A percentile compares a stretch with the other conserved stretches of the same genome.
Conservation (phyloP, 2,113 vertebrate genomes). For the Cephalopholis sonnerati region DNA sequence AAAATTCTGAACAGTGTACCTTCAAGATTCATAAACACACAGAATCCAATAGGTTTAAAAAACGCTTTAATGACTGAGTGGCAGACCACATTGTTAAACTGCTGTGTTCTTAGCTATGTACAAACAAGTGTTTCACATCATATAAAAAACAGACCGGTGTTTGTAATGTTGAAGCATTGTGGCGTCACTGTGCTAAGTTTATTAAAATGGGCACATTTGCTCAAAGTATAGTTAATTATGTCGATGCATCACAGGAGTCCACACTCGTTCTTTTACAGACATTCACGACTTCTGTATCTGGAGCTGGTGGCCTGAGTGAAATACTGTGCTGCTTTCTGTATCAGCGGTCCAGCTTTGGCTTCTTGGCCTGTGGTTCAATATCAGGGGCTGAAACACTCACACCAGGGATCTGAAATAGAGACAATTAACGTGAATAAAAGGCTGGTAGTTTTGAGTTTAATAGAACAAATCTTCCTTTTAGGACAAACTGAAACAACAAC, state of each 20-base stretch:
- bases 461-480: background rate
- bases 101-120: background rate
- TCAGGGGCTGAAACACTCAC: conserved; percentile 78
- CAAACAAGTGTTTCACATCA: background rate
- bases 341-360: conserved; percentile 87
- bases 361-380: conserved; percentile 88
- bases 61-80: conserved; percentile 31
- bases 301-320: background rate
- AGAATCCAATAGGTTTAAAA: background rate
- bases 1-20: too few relatives aligned
- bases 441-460: background rate
- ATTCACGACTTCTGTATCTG: background rate
- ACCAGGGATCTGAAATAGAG: conserved; percentile 86
- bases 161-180: background rate
- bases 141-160: background rate
- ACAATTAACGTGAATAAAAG: background rate
- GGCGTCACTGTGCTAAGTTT: background rate
- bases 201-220: background rate
- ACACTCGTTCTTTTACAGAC: background rate
- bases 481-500: background rate
- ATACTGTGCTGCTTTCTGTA: background rate
- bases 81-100: background rate
- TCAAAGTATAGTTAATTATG: background rate
- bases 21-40: background rate
- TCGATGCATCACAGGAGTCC: background rate